Evolutionary conservation across 1,140 invertebrate genomes (phyloP).

Genomic region (Gryon sp.): DNA sequence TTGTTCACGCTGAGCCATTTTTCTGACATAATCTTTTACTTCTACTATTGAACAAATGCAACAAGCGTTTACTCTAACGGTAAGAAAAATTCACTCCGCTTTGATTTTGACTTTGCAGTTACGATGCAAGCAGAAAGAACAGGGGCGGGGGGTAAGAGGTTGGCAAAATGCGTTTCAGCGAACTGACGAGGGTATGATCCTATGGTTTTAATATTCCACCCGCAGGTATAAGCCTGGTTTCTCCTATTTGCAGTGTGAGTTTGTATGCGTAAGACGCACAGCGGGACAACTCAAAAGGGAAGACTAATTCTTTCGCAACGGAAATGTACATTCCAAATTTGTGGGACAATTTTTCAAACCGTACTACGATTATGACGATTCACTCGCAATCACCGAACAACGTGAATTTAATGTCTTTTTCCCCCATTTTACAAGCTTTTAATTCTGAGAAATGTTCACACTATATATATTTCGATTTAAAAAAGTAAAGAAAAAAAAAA

Average conservation of each 20-base stretch:
- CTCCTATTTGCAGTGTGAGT: conserved; percentile 28
- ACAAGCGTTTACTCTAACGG: conserved; percentile 7
- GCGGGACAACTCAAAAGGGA: conserved; percentile 3
- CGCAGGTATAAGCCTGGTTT: conserved; percentile 74
- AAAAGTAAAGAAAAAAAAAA: no score
- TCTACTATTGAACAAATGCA: conserved; percentile 17
- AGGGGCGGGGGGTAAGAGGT: conserved; percentile 24
- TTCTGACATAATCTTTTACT: conserved; percentile 19
- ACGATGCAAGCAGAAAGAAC: conserved; percentile 35
- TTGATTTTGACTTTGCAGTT: conserved; percentile 71
- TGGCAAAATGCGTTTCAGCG: conserved; percentile 37
- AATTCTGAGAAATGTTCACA: neutral
- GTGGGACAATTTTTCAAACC: conserved; percentile 26
- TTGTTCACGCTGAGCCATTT: conserved; percentile 24
- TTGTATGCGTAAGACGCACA: conserved; percentile 15
- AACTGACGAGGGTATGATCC: conserved; percentile 79
- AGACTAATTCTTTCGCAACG: conserved; percentile 57
- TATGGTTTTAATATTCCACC: conserved; percentile 78
- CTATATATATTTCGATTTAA: neutral
- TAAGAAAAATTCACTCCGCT: conserved; percentile 33
- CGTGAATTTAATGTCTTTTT: no score
- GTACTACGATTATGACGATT: neutral
- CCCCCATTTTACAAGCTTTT: neutral
- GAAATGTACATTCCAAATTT: conserved; percentile 17
- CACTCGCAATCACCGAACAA: neutral